Percentiles rank a stretch among this genome's conserved stretches.
Conservation (phyloP, 2,888 invertebrate species). For the Bibio marci region DNA sequence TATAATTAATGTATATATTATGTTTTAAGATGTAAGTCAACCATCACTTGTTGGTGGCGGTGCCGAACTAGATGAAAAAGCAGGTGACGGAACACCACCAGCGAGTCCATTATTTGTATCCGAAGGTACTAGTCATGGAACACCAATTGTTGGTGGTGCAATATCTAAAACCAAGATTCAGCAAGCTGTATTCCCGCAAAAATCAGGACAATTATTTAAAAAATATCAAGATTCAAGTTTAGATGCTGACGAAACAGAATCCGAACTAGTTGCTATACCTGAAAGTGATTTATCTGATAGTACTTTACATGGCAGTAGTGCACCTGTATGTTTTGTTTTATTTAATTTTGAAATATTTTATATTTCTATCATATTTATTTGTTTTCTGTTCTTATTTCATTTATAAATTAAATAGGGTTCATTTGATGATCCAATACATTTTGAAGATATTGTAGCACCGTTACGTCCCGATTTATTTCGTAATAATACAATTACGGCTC, state of each 20-base stretch:
- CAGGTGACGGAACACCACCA: slow-evolving; percentile 36
- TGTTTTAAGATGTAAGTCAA: slow-evolving; percentile 48
- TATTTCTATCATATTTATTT: slow-evolving; percentile 1
- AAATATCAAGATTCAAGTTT: slow-evolving; percentile 38
- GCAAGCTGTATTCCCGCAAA: slow-evolving; percentile 43
- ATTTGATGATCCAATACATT: slow-evolving; percentile 46
- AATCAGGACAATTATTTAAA: slow-evolving; percentile 31
- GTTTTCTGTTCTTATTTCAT: slow-evolving; percentile 3
- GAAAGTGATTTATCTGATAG: slow-evolving; percentile 79
- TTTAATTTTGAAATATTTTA: not conserved
- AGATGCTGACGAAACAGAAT: slow-evolving; percentile 75
- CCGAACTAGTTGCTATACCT: slow-evolving; percentile 75
- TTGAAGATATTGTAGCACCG: slow-evolving; percentile 32
- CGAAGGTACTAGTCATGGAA: slow-evolving; percentile 33
- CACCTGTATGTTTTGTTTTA: too few relatives aligned
- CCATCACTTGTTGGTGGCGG: slow-evolving; percentile 56
- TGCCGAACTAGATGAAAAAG: slow-evolving; percentile 41
- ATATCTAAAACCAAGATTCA: slow-evolving; percentile 31
- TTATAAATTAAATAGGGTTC: slow-evolving; percentile 41
- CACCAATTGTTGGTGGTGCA: slow-evolving; percentile 24
- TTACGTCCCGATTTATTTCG: slow-evolving; percentile 25
- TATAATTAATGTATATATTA: slow-evolving; percentile 4
- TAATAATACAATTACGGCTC: slow-evolving; percentile 12
- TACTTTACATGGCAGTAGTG: slow-evolving; percentile 60
- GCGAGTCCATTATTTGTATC: slow-evolving; percentile 43